Percentiles rank a stretch among this genome's conserved stretches.
These are phyloP conservation scores for Drymonia ruficornis DNA, from an alignment of 2,888 invertebrate species.

Conservation along the genomic window DNA sequence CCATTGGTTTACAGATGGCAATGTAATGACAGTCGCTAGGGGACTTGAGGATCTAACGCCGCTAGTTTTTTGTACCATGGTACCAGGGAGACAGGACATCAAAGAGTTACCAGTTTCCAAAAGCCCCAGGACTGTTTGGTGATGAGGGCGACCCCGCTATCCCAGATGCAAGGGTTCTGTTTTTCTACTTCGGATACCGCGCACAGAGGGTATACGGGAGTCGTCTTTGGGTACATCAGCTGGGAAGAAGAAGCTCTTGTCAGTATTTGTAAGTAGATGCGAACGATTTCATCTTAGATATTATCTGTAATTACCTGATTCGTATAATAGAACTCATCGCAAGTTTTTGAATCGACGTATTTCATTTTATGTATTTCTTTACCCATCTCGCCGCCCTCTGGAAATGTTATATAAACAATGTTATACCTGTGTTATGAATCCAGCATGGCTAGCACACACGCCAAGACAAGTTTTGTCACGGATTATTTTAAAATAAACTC, in stretches of 20 bases:
- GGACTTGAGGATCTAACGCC: too few relatives aligned
- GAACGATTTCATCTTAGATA: too few relatives aligned
- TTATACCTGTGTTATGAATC: too few relatives aligned
- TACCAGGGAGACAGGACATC: too few relatives aligned
- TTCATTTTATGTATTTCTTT: constrained; percentile 57
- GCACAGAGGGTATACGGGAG: constrained; percentile 52
- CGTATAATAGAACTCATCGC: constrained; percentile 58
- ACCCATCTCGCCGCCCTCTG: constrained; percentile 49
- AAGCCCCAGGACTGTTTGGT: constrained; percentile 57
- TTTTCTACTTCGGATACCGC: constrained; percentile 36
- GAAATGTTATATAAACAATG: too few relatives aligned
- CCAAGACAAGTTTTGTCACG: too few relatives aligned
- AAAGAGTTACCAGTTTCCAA: constrained; percentile 57
- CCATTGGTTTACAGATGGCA: too few relatives aligned
- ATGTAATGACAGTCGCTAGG: too few relatives aligned
- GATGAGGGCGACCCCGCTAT: constrained; percentile 59
- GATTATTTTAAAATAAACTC: too few relatives aligned
- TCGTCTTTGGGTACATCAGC: constrained; percentile 56
- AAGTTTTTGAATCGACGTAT: constrained; percentile 48
- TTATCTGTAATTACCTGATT: constrained; percentile 23
- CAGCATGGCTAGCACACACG: too few relatives aligned
- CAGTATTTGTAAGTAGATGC: neutral
- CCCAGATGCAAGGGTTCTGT: constrained; percentile 60
- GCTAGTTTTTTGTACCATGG: too few relatives aligned
- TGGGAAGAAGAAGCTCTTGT: constrained; percentile 23